Evolutionary conservation across 2,797 vertebrate species (phyloP).

Genomic region (Anguilla obscura): DNA sequence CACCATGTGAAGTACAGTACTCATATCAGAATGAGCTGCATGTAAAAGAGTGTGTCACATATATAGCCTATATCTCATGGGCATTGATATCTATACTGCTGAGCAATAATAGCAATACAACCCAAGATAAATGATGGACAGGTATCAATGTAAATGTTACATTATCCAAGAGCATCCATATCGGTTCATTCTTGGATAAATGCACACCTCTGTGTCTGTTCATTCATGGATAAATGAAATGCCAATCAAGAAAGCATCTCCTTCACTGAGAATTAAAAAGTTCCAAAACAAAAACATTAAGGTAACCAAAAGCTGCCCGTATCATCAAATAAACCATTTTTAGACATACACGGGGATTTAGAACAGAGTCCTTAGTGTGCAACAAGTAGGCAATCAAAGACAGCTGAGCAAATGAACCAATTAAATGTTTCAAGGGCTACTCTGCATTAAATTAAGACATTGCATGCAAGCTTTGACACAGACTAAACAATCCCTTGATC

Average conservation of each 20-base stretch:
- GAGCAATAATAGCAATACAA: too few species aligned
- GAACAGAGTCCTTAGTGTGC: not conserved
- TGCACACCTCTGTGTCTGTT: too few species aligned
- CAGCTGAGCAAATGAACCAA: not conserved
- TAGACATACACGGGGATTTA: not conserved
- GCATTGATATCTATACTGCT: too few species aligned
- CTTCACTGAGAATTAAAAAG: too few species aligned
- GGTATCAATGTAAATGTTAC: not conserved
- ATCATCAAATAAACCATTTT: not conserved
- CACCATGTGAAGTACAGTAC: not conserved
- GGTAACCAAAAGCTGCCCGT: not conserved
- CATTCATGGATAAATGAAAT: too few species aligned
- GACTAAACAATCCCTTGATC: slow-evolving; percentile 23
- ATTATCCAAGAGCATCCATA: not conserved
- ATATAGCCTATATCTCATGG: too few species aligned
- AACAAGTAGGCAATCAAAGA: slow-evolving; percentile 1
- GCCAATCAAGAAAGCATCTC: too few species aligned
- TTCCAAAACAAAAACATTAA: too few species aligned
- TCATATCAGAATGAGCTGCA: not conserved
- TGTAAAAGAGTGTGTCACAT: too few species aligned
- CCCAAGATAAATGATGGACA: too few species aligned
- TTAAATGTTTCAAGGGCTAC: not conserved
- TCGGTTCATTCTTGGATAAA: too few species aligned
- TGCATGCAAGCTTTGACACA: not conserved
- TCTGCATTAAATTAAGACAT: not conserved